phyloP scores from a whole-genome alignment of 2,113 vertebrate genomes.

The Tragelaphus imberbis region DNA sequence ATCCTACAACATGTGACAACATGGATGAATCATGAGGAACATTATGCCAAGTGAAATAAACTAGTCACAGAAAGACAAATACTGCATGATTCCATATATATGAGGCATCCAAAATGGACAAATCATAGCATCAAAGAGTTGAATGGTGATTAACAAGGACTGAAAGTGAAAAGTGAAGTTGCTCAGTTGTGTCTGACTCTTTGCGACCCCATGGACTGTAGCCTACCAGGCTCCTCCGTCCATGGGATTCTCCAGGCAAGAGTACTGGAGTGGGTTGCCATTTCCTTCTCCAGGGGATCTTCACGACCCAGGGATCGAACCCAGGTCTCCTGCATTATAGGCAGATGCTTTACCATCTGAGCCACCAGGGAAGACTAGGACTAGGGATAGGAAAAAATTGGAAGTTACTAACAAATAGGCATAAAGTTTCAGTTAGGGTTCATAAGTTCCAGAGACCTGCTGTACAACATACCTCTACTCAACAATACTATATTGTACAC shows the following conservation, averaged over 20 bases:
- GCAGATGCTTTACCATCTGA: no score
- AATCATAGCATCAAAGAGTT: not conserved
- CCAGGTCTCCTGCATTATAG: no score
- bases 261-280: no score
- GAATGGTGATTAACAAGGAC: not conserved
- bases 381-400: not conserved
- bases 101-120: not conserved
- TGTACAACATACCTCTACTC: not conserved
- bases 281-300: no score
- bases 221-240: no score
- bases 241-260: no score
- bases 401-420: not conserved
- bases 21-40: not conserved
- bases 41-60: not conserved
- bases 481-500: not conserved
- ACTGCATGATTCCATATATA: not conserved
- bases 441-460: not conserved
- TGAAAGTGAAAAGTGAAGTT: no score
- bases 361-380: no score
- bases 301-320: no score
- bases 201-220: no score
- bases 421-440: not conserved
- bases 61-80: not conserved
- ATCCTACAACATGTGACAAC: not conserved
- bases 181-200: no score